Evolutionary conservation across 2,888 invertebrate genomes (phyloP), one percentile per base, ranked within the genome.

Genomic region (Mythimna ferrago): DNA sequence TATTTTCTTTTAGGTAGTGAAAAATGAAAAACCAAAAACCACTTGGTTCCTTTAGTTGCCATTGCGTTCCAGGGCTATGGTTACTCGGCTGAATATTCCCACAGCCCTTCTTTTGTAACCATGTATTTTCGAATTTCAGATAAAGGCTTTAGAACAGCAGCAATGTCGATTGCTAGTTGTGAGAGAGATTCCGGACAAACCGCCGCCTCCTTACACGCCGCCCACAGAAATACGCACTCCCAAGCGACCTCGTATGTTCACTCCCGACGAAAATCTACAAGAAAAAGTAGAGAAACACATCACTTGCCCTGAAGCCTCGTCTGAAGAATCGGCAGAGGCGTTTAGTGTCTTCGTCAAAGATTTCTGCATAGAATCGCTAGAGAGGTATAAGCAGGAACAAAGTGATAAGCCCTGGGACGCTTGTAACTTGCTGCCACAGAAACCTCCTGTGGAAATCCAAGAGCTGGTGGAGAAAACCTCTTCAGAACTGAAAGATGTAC

Each of bases 101-200:
- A 14, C 16, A 16, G 44, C 3, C 38, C 38, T 38, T 44, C 48
- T 79, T 75, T 53, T 35, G 11, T 21, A 38, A 65, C 51, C 10
- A 26, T 63, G 7, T 64, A 10, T 41, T 21, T 38, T 64, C 16
- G 51, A 11, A 63, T 89, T 89, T 19, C 90, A 96, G 96, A 96
- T 96, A 73, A 95, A 95, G 82, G 96, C 94, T 3, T 83, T 96
- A 73, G 96, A 96, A 78, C 95, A 95, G 79, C 95, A 95, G 80
- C 95, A 96, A 82, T 92, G 92, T 76, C 91, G 92, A 38, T 71
- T 95, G 79, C 83, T 95, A n/a, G 94, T 93, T 2, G 94, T 96
- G 0, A 92, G 96, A 2, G 95, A 95, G 86, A 96, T 96, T 71
- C 96, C 96, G 0, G 96, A 96, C 85, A 96, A 96, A 76, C 96